Conservation (phyloP, 2,888 invertebrate species). For the Drosophila anomalata region DNA sequence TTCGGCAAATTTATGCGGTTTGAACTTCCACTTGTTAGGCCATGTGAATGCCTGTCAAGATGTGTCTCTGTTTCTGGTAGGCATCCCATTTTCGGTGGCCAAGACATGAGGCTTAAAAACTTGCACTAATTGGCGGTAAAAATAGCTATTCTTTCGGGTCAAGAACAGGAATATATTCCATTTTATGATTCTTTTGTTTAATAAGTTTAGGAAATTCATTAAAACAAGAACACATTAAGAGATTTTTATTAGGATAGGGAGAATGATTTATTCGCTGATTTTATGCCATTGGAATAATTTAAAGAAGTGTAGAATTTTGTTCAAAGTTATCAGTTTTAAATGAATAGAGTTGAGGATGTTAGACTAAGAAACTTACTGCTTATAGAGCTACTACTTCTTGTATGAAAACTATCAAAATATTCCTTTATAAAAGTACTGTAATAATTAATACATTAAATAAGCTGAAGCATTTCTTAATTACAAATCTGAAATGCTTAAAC, state of each 20-base stretch:
- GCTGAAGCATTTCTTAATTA: background rate
- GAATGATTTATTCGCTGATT: background rate
- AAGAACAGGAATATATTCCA: background rate
- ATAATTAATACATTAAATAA: background rate
- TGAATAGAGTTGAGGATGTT: too few relatives aligned
- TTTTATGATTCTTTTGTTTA: background rate
- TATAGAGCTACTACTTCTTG: too few relatives aligned
- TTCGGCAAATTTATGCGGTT: constrained; percentile 27
- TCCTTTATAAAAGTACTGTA: background rate
- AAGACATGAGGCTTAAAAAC: background rate
- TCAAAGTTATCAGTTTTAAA: background rate
- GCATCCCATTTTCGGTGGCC: background rate
- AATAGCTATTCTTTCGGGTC: background rate
- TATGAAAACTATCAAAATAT: too few relatives aligned
- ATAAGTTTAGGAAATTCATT: background rate
- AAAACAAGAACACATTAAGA: background rate
- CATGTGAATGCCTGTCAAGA: constrained; percentile 21
- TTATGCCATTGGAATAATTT: background rate
- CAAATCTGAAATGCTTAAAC: background rate
- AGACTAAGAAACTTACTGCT: too few relatives aligned
- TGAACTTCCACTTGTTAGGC: constrained; percentile 31
- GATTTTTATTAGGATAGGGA: background rate
- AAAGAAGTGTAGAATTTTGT: background rate
- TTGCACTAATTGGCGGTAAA: background rate
- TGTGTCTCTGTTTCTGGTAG: background rate